These are phyloP conservation scores for Siderastrea siderea DNA, from an alignment of 92 coral and sea anemone species.

Conservation along the genomic window DNA sequence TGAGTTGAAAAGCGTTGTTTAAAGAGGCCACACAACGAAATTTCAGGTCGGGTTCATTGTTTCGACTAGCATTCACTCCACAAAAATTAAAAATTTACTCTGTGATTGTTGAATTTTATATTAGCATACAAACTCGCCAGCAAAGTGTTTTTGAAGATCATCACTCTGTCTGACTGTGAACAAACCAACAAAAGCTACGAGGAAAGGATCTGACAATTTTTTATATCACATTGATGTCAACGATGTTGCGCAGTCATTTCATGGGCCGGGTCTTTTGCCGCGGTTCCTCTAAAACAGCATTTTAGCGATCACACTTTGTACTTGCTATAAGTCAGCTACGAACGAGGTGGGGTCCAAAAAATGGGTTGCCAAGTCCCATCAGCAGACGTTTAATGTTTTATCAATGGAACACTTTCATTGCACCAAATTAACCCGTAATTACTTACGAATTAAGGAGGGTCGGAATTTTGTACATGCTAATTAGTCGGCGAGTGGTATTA, in stretches of 20 bases:
- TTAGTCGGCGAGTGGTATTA: conserved; percentile 12
- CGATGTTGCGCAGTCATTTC: neutral
- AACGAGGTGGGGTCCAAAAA: conserved; percentile 8
- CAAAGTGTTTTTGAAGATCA: neutral
- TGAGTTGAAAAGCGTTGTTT: conserved; percentile 25
- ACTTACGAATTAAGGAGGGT: neutral
- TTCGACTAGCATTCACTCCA: conserved; percentile 8
- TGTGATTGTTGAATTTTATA: neutral
- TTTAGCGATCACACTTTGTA: neutral
- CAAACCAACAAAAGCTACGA: conserved; percentile 1
- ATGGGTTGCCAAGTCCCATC: neutral
- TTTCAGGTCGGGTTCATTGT: conserved; percentile 20
- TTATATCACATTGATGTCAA: neutral
- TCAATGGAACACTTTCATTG: conserved; percentile 16
- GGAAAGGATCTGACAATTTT: neutral
- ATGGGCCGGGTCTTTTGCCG: neutral
- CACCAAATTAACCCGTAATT: conserved; percentile 16
- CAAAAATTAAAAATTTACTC: conserved; percentile 13
- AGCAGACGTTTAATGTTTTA: neutral
- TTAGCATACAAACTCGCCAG: conserved; percentile 36
- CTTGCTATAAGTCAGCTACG: neutral
- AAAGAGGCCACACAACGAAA: conserved; percentile 37
- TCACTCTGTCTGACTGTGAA: neutral
- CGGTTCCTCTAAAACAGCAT: neutral
- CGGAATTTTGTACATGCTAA: conserved; percentile 22